Base-by-base conservation (phyloP, 2,113 vertebrate genomes). In the Kryptolebias marmoratus region DNA sequence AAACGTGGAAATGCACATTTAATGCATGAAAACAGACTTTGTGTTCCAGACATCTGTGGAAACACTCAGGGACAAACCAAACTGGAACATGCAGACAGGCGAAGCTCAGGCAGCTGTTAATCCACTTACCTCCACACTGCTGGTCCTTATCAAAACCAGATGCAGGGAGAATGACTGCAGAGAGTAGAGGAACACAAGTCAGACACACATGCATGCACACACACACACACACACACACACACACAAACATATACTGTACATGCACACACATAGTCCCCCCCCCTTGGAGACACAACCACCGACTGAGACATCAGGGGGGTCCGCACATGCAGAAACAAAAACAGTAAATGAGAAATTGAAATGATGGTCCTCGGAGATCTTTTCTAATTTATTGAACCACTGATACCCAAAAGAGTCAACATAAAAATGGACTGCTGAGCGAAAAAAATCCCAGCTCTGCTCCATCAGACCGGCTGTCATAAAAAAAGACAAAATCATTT, bases 131-230 rank as follows among this genome's bases (percentile, higher is more conserved):
- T 94, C 94, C 95, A 88, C 97, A 99, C 78, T 94, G 90, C 0
- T 94, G 90, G 87, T 94, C 93, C 89, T 97, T 96, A 70, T 98
- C 96, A 71, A 97, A 94, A 88, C 96, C 96, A 81, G 97, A 98
- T 64, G 97, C 97, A 71, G 97, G 95, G 79, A 99, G 94, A 90
- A 98, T 97, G 84, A 97, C 97, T 99, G 93, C 76, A 87, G 81
- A 90, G 81, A 82, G 78, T 84, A 82, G 81, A 84, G 87, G 84
- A 87, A 81, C 71, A 89, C 75, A 90, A 70, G 84, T 87, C 87
- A 92, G 82, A 86, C 74, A 73, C 68, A 70, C 74, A 79, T 59
- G 71, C 80, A 70, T 36, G 59, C 44, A 56, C 53, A 28, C 79
- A 69, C 65, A 66, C 71, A 77, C 73, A 75, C 65, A 69, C 71